These are phyloP conservation scores for Tauraco erythrolophus DNA, from an alignment of 2,113 vertebrate species.

Conservation along the genomic window DNA sequence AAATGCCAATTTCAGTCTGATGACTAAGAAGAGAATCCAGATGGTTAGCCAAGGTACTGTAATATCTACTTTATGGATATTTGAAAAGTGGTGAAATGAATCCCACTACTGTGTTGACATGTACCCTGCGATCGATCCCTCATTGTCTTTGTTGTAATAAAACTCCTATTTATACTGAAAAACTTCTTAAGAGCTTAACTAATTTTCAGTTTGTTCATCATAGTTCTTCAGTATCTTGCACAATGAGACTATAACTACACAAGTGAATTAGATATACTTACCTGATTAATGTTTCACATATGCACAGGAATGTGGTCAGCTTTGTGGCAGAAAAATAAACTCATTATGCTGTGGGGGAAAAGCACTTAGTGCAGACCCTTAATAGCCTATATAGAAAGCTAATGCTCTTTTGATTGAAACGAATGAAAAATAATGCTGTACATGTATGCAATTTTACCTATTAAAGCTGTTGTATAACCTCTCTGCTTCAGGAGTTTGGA, in stretches of 20 bases:
- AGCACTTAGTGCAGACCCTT: neutral
- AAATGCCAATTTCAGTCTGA: neutral
- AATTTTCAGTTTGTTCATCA: neutral
- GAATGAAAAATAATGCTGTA: neutral
- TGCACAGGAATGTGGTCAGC: neutral
- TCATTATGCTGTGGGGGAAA: neutral
- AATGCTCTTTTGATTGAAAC: neutral
- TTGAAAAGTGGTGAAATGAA: neutral
- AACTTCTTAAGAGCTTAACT: neutral
- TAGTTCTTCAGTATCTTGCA: neutral
- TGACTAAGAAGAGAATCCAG: neutral
- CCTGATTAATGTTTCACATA: neutral
- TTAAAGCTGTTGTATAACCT: slow-evolving; percentile 85
- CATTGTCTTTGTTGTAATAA: neutral
- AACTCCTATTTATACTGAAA: neutral
- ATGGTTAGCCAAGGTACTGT: neutral
- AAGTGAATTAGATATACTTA: neutral
- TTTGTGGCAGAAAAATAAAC: neutral
- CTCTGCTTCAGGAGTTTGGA: slow-evolving; percentile 78
- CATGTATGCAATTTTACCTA: slow-evolving; percentile 55
- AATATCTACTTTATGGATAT: neutral
- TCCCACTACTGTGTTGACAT: neutral
- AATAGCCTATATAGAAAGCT: neutral
- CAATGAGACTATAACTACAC: neutral
- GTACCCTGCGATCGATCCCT: neutral